phyloP scores from a whole-genome alignment of 2,797 vertebrate genomes.

The Sebastes iracundus region DNA sequence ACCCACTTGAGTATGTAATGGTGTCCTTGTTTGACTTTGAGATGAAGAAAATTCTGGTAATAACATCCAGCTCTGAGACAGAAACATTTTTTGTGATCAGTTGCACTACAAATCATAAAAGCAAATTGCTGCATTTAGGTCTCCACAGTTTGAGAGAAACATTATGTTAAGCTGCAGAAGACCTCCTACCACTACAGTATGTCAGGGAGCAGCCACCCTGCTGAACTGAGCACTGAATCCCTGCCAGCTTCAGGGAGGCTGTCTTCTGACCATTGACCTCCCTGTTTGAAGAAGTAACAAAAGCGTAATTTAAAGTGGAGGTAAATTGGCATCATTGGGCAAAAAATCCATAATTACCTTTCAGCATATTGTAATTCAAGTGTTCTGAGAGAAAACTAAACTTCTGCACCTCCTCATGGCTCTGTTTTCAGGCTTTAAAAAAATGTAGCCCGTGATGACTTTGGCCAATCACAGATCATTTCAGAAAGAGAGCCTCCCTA shows the following conservation, averaged over 20 bases:
- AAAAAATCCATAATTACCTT: too few relatives aligned
- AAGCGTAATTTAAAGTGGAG: not conserved
- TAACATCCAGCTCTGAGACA: not conserved
- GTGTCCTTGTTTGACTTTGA: not conserved
- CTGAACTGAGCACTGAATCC: not conserved
- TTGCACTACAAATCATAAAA: not conserved
- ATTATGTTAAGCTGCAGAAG: not conserved
- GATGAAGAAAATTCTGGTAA: too few relatives aligned
- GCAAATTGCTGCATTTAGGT: not conserved
- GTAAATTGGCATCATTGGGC: too few relatives aligned
- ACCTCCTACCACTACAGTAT: not conserved
- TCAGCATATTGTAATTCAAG: too few relatives aligned
- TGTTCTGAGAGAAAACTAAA: too few relatives aligned
- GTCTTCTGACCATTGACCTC: slow-evolving; percentile 4
- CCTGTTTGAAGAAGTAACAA: not conserved
- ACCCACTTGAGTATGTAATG: not conserved
- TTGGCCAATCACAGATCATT: too few relatives aligned
- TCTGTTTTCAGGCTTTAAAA: too few relatives aligned
- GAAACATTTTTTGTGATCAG: not conserved
- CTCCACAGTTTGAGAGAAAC: not conserved
- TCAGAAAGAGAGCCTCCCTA: too few relatives aligned
- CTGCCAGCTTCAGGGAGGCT: not conserved
- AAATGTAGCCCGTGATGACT: too few relatives aligned
- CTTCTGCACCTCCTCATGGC: too few relatives aligned
- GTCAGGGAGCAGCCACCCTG: not conserved